phyloP scores from a whole-genome alignment of 2,888 invertebrate genomes.

The Shargacucullia verbasci region DNA sequence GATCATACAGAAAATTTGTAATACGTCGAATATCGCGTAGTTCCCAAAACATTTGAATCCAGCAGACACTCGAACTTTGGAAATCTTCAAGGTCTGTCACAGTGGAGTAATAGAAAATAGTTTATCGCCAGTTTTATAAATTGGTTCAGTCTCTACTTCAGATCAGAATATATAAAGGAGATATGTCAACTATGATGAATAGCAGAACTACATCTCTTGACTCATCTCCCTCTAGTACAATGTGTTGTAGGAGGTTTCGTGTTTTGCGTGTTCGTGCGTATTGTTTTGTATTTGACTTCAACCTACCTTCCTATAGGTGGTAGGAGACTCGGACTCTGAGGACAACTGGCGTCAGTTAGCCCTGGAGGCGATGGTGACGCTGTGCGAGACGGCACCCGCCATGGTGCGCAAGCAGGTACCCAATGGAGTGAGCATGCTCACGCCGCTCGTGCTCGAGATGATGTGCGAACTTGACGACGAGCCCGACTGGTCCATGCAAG shows the following conservation, averaged over 20 bases:
- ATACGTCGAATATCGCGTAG: no score
- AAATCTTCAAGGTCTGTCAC: no score
- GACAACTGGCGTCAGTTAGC: constrained; percentile 97
- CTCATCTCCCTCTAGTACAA: not conserved
- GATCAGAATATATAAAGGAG: no score
- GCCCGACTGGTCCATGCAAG: constrained; percentile 95
- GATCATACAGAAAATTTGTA: no score
- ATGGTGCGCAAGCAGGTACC: constrained; percentile 98
- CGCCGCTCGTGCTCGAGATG: constrained; percentile 96
- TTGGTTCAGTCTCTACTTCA: no score
- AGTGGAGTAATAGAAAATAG: no score
- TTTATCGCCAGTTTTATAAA: no score
- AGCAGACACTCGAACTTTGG: no score
- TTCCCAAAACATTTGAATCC: no score
- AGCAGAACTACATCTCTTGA: no score
- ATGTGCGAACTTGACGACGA: constrained; percentile 98
- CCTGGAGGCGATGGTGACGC: constrained; percentile 95
- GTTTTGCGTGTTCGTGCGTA: not conserved
- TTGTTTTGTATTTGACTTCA: no score
- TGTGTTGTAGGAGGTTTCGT: not conserved
- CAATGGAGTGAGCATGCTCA: constrained; percentile 94
- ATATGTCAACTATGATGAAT: no score
- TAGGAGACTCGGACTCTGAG: constrained; percentile 91
- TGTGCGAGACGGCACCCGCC: constrained; percentile 98
- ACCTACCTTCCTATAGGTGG: constrained; percentile 80